Base-by-base conservation (phyloP, 2,797 vertebrate species). In the Malacoctenus gilli region DNA sequence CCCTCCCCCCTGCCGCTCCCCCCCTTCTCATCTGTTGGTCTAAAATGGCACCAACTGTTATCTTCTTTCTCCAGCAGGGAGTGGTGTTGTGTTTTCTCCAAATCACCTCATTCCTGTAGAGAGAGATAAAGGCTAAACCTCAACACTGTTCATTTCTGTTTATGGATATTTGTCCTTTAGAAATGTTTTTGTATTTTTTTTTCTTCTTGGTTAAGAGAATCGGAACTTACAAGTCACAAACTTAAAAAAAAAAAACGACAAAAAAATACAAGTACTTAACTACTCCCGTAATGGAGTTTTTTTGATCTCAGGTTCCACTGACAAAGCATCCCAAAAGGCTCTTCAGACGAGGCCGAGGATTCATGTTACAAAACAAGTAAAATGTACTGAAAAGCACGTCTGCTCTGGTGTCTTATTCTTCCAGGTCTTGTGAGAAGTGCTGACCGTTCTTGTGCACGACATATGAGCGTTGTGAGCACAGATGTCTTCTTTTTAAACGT, bases 261-360 rank as follows among this genome's bases (percentile, higher is more conserved):
- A n/a, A n/a, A n/a, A n/a, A n/a, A n/a, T n/a, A n/a, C n/a, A n/a
- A 85, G 75, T 84, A 87, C 83, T 83, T 77, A 87, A 82, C 58
- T 80, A 37, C 90, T 92, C 88, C 83, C 71, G 66, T 34, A 79
- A 71, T 73, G 89, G 90, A 89, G 87, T 90, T 85, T 84, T 85
- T 91, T 85, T 85, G 75, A 92, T 91, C 92, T 93, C 92, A 93
- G 92, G 92, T 93, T 93, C 85, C 89, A 89, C 89, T 88, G 83
- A 89, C 77, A 85, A 91, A 89, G 82, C 89, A 89, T 90, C 86
- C 85, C 83, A 72, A 84, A 88, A 88, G 88, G 87, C 86, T 89
- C 85, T 87, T 87, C 79, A 83, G 77, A 86, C 74, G 69, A 87
- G 62, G 85, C 83, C 43, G 66, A 87, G 83, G 85, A 86, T 89